Percentiles rank a stretch among this genome's conserved stretches.
Conservation (phyloP, 2,797 vertebrate species). For the Periophthalmus magnuspinnatus region DNA sequence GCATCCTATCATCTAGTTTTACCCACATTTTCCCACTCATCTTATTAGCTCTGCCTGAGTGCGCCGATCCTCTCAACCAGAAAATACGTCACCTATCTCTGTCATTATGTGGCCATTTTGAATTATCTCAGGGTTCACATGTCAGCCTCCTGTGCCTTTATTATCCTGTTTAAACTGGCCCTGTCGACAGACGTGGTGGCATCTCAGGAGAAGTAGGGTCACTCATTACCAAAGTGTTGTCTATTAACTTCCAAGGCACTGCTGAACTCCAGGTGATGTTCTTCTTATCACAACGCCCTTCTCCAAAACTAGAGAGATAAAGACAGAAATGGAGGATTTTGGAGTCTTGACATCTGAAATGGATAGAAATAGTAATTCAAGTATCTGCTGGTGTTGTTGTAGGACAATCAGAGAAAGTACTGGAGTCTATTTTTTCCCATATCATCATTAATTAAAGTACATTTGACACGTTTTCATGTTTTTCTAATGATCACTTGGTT, state of each 20-base stretch:
- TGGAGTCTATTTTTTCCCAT: neutral
- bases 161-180: constrained; percentile 47
- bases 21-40: constrained; percentile 23
- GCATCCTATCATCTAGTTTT: neutral
- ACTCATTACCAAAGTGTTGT: constrained; percentile 67
- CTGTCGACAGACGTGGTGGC: constrained; percentile 15
- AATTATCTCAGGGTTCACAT: constrained; percentile 28
- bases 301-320: constrained; percentile 9
- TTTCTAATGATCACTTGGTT: too few relatives aligned
- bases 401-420: neutral
- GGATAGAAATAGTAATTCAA: too few relatives aligned
- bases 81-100: constrained; percentile 61
- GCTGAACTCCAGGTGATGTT: constrained; percentile 33
- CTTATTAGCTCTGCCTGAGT: constrained; percentile 56
- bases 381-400: neutral
- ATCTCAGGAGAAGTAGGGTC: constrained; percentile 35
- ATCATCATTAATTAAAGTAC: too few relatives aligned
- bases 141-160: constrained; percentile 21
- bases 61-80: constrained; percentile 41
- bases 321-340: too few relatives aligned
- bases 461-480: too few relatives aligned
- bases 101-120: constrained; percentile 53
- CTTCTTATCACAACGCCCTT: constrained; percentile 18
- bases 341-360: too few relatives aligned
- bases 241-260: constrained; percentile 55